A percentile compares a stretch with the other conserved stretches of the same genome.
These are phyloP conservation scores for Ophion ventricosus DNA, from an alignment of 2,888 invertebrate genomes.

Conservation along the genomic window DNA sequence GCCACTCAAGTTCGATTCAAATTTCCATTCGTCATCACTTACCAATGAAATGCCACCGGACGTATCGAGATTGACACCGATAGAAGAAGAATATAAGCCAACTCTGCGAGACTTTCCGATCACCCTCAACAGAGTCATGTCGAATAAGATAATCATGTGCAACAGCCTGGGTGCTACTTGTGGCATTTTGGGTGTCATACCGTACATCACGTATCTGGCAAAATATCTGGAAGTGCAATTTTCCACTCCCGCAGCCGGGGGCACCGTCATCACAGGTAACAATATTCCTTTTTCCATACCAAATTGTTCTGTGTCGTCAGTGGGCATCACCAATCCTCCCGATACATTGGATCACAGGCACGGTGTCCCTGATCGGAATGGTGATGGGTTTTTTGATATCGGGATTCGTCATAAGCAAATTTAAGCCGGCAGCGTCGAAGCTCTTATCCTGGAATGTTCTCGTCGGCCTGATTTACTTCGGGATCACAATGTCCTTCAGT, in stretches of 20 bases:
- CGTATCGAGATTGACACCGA: conserved; percentile 54
- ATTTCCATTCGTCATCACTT: conserved; percentile 62
- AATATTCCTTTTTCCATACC: not conserved
- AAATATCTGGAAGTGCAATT: conserved; percentile 91
- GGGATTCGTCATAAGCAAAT: conserved; percentile 86
- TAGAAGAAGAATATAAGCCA: conserved; percentile 73
- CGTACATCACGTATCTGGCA: conserved; percentile 89
- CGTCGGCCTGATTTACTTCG: conserved; percentile 85
- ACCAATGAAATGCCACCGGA: conserved; percentile 58
- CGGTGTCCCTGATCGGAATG: conserved; percentile 86
- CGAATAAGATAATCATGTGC: conserved; percentile 87
- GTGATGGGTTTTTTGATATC: conserved; percentile 86
- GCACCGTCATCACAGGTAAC: conserved; percentile 88
- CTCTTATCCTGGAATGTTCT: conserved; percentile 87
- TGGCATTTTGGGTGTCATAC: conserved; percentile 87
- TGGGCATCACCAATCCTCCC: not conserved
- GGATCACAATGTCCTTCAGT: conserved; percentile 85
- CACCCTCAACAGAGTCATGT: conserved; percentile 86
- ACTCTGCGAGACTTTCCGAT: conserved; percentile 84
- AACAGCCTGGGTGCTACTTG: conserved; percentile 88
- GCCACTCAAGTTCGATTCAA: conserved; percentile 74
- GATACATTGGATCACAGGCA: conserved; percentile 80
- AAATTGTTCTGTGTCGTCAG: not conserved
- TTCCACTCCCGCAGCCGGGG: conserved; percentile 86
- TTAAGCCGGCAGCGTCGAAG: conserved; percentile 85